Evolutionary conservation across 2,888 invertebrate genomes (phyloP).

Genomic region (Mesorhabditis spiculigera): DNA sequence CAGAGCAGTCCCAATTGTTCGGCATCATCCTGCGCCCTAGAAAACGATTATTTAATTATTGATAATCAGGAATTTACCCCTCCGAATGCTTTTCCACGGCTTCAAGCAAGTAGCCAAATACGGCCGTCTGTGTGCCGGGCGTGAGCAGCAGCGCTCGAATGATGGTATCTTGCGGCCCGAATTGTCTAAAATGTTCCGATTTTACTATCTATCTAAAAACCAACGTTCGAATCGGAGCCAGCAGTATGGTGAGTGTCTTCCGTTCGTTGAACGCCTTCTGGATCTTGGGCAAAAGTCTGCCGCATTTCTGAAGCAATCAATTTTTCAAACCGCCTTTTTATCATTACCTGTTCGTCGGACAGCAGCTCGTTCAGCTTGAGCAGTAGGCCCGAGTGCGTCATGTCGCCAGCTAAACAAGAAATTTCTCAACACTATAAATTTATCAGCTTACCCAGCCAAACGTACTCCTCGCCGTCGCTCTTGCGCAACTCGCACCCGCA

Average conservation of each 20-base stretch:
- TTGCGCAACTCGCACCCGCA: not conserved
- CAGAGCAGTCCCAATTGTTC: not conserved
- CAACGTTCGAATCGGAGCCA: not conserved
- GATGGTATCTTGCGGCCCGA: constrained; percentile 1
- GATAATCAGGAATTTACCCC: not conserved
- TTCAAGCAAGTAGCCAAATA: not conserved
- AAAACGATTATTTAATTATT: not conserved
- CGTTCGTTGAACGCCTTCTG: no score
- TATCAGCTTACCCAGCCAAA: not conserved
- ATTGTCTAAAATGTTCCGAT: not conserved
- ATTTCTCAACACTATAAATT: no score
- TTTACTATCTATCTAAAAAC: not conserved
- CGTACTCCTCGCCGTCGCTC: not conserved
- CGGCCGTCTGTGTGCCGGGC: not conserved
- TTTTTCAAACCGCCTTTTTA: no score
- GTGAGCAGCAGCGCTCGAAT: not conserved
- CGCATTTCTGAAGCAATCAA: no score
- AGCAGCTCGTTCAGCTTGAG: no score
- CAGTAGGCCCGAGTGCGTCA: no score
- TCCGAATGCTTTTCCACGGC: not conserved
- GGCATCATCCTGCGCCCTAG: not conserved
- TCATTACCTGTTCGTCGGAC: no score
- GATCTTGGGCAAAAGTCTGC: no score
- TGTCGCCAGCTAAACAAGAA: no score
- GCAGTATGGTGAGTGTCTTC: no score